Evolutionary conservation across 1,140 invertebrate species (phyloP).

Genomic region (Adoxophyes honmai): DNA sequence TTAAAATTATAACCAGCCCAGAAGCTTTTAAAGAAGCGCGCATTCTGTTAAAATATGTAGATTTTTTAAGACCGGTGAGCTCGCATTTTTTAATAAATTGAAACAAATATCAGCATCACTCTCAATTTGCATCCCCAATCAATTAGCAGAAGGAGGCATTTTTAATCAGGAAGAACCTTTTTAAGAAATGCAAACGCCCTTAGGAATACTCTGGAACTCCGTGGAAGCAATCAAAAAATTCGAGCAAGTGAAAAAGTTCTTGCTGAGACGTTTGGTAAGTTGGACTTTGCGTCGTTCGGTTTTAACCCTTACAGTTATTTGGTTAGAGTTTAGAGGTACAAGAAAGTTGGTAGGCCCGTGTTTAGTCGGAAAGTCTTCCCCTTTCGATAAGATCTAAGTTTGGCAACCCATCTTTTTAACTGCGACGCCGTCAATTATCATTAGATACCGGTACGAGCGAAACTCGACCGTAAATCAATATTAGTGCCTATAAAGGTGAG

Average conservation of each 20-base stretch:
- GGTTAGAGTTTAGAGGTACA: neutral
- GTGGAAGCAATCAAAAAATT: constrained; percentile 39
- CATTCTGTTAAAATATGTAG: too few species aligned
- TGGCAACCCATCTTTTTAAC: constrained; percentile 52
- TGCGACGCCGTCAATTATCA: constrained; percentile 55
- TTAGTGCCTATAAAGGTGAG: constrained; percentile 65
- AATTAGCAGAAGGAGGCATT: neutral
- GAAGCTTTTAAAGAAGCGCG: too few species aligned
- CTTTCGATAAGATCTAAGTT: constrained; percentile 45
- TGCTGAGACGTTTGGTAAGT: constrained; percentile 20
- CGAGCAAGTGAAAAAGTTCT: constrained; percentile 33
- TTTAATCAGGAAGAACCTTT: constrained; percentile 10
- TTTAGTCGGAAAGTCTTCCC: neutral
- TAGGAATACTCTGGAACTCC: constrained; percentile 22
- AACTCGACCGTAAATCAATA: constrained; percentile 53
- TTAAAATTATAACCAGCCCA: too few species aligned
- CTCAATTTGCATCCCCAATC: neutral
- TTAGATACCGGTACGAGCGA: constrained; percentile 42
- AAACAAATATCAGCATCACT: neutral
- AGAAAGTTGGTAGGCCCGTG: neutral
- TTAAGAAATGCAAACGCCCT: constrained; percentile 1
- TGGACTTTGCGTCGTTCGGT: neutral
- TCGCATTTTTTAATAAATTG: neutral
- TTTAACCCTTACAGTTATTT: neutral
- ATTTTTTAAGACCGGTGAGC: too few species aligned